These are phyloP conservation scores for Actenoides lindsayi DNA, from an alignment of 2,113 vertebrate genomes.

Conservation along the genomic window DNA sequence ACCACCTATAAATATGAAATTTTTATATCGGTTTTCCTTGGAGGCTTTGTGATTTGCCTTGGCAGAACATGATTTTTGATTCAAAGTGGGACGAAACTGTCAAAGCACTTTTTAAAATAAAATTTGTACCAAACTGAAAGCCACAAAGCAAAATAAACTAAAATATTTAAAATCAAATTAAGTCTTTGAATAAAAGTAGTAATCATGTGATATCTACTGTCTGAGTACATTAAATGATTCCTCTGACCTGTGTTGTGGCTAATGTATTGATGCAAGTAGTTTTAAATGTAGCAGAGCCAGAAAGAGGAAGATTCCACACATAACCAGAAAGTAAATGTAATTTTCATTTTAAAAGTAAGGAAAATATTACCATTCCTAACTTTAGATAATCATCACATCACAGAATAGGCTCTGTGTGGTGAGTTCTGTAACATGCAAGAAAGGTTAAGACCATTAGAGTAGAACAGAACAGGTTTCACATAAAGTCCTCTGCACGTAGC, in stretches of 20 bases:
- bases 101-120: background rate
- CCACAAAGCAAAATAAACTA: background rate
- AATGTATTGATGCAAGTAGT: background rate
- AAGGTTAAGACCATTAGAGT: background rate
- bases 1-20: background rate
- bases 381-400: background rate
- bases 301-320: background rate
- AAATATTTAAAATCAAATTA: background rate
- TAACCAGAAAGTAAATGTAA: background rate
- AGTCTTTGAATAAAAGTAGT: background rate
- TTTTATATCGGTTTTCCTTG: background rate
- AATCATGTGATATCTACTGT: background rate
- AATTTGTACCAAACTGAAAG: background rate
- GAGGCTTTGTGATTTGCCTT: background rate
- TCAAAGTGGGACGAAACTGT: background rate
- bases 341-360: background rate
- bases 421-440: background rate
- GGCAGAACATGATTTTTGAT: background rate
- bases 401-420: background rate
- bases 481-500: background rate
- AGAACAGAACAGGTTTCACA: background rate
- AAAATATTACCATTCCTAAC: background rate
- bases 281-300: background rate
- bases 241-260: background rate
- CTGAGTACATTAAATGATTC: background rate